Base-by-base conservation (phyloP, 2,797 vertebrate species). In the Tangara arthus region DNA sequence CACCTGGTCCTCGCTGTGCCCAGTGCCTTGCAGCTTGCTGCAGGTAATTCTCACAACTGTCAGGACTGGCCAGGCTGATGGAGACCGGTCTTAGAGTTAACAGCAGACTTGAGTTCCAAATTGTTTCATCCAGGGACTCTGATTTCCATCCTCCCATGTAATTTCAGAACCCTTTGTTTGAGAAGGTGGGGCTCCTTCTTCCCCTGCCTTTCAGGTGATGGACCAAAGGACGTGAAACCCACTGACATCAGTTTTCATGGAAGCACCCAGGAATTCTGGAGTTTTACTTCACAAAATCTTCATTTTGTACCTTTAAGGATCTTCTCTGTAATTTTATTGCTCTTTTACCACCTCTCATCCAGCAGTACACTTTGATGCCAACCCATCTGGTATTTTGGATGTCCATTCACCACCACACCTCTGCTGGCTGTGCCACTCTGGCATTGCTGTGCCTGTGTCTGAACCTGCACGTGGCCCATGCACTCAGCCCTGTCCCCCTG, bases 381-480 rank as follows among this genome's bases (percentile, higher is more conserved):
- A 63, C 42, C 47, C 34, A 69, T 10, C 69, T 41, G 65, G 28
- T 41, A 35, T 39, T 68, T 32, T 2, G 46, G 52, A 39, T 15
- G 52, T 2, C 35, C 10, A 4, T 32, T 35, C 69, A 83, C 28
- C 49, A 26, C 9, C 46, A 26, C 5, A 22, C 17, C 42, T 20
- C 41, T 35, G 19, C 8, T 3, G 50, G 83, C 49, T 0, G 5
- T 26, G 61, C 3, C 24, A 34, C 12, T 47, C 13, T 73, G 86
- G 71, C 63, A 35, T 1, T 28, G 2, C 24, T 19, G 12, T 2
- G 15, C 49, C 71, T 7, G 9, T 11, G 13, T 6, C 53, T 65
- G 22, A 47, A 35, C 15, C 6, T 24, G 23, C 56, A 15, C 15
- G 1, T 1, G 41, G 8, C 32, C 39, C 3, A 1, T 1, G 30